Conservation (phyloP, 1,140 invertebrate species). For the Drosophila burlai region DNA sequence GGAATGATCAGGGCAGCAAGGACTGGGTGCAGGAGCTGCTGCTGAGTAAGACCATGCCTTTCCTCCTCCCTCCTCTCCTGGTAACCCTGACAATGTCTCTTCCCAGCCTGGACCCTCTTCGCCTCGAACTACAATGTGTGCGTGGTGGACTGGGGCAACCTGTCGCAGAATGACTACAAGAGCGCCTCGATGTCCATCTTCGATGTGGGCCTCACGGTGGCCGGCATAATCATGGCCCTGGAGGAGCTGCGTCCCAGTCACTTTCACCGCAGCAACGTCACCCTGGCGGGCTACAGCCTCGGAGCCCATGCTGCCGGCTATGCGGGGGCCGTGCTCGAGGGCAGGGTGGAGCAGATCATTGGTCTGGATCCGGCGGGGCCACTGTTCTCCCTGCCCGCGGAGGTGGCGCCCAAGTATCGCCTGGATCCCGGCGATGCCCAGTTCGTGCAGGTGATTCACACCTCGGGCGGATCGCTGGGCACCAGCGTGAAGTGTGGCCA, state of each 20-base stretch:
- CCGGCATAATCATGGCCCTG: constrained; percentile 87
- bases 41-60: constrained; percentile 42
- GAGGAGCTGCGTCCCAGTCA: constrained; percentile 84
- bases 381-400: constrained; percentile 88
- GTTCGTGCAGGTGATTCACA: constrained; percentile 97
- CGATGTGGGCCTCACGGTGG: constrained; percentile 88
- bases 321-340: constrained; percentile 88
- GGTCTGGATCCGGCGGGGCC: constrained; percentile 94
- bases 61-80: neutral
- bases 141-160: constrained; percentile 88
- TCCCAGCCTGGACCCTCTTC: constrained; percentile 74
- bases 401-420: constrained; percentile 88
- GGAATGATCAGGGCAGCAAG: constrained; percentile 82
- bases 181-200: constrained; percentile 82
- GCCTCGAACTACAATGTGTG: constrained; percentile 74
- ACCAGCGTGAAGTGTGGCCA: constrained; percentile 91
- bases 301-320: constrained; percentile 96
- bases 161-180: constrained; percentile 86
- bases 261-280: constrained; percentile 86
- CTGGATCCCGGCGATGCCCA: constrained; percentile 90
- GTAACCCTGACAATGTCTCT: neutral
- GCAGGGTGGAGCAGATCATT: constrained; percentile 84
- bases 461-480: constrained; percentile 92
- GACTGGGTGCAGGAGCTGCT: constrained; percentile 78
- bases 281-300: constrained; percentile 93